Percentiles rank a stretch among this genome's conserved stretches.
Conservation (phyloP, 1,140 invertebrate species). For the Drosophila miranda region DNA sequence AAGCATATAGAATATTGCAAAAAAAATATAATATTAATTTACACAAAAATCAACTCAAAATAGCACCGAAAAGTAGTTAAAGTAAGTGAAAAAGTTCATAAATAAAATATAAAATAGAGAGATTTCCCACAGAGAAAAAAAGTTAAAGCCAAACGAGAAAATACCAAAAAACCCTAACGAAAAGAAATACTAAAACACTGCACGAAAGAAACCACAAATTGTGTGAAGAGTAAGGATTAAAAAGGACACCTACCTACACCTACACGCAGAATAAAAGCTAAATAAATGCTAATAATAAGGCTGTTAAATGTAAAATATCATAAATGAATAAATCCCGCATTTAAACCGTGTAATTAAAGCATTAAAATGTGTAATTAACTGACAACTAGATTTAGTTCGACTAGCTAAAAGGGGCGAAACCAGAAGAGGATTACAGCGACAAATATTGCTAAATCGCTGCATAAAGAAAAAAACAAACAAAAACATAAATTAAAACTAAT, state of each 20-base stretch:
- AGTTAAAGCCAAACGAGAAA: constrained; percentile 44
- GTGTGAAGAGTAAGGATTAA: constrained; percentile 30
- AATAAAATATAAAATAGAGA: constrained; percentile 37
- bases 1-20: constrained; percentile 59
- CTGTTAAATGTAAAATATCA: constrained; percentile 82
- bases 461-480: constrained; percentile 14
- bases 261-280: constrained; percentile 52
- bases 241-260: constrained; percentile 50
- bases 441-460: constrained; percentile 42
- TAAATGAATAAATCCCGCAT: constrained; percentile 68
- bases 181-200: constrained; percentile 26
- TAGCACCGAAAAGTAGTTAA: constrained; percentile 49
- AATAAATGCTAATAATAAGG: constrained; percentile 81
- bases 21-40: constrained; percentile 17
- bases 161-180: constrained; percentile 63
- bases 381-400: constrained; percentile 71
- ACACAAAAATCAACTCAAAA: constrained; percentile 28
- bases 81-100: constrained; percentile 53
- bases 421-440: constrained; percentile 54
- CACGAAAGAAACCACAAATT: constrained; percentile 49
- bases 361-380: constrained; percentile 74
- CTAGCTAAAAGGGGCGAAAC: constrained; percentile 54
- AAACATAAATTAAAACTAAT: constrained; percentile 49
- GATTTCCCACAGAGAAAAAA: constrained; percentile 31
- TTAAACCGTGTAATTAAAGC: constrained; percentile 73